Base-by-base conservation (phyloP, 2,797 vertebrate species). In the Melanotaenia parkinsoni region DNA sequence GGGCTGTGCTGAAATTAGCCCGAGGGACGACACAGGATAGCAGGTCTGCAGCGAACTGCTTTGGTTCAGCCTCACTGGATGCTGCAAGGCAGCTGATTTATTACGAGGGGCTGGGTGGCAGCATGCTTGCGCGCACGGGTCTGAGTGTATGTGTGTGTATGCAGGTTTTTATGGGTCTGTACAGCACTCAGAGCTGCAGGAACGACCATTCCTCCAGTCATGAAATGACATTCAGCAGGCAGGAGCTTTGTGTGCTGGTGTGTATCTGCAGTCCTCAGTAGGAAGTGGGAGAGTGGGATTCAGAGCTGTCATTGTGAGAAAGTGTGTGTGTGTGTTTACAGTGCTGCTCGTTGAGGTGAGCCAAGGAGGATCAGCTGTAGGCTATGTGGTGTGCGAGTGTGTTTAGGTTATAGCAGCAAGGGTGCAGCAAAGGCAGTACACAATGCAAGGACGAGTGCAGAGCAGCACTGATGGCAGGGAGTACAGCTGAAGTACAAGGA, bases 201-300 rank as follows among this genome's bases (percentile, higher is more conserved):
- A 90, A 84, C 79, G 3, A 90, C 89, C 87, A 86, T 91, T 91
- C 88, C 89, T 88, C 77, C 87, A 90, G 88, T 89, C 83, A 76
- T 90, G 80, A 91, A 90, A 90, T 92, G 88, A 91, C 90, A 91
- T 90, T 92, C 84, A 91, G 91, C 89, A 91, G 91, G 87, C 90
- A 85, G 88, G 78, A 80, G 86, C 89, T 85, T 76, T 72, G 85
- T 84, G 82, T 58, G 86, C 85, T 85, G 87, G 74, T 73, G 83
- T 78, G 84, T 74, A 79, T 85, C 87, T 86, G 85, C 86, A 70
- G 86, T 85, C 83, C 82, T 79, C 87, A 62, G 76, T 88, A 90
- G 87, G 88, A 85, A 90, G 90, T 80, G 70, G 70, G 65, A 80
- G 74, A 85, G 83, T 56, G 47, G 71, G 79, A 70, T 84, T 83